Evolutionary conservation across 2,888 invertebrate species (phyloP), one percentile per base, ranked within the genome.

Genomic region (Argynnis bischoffii): DNA sequence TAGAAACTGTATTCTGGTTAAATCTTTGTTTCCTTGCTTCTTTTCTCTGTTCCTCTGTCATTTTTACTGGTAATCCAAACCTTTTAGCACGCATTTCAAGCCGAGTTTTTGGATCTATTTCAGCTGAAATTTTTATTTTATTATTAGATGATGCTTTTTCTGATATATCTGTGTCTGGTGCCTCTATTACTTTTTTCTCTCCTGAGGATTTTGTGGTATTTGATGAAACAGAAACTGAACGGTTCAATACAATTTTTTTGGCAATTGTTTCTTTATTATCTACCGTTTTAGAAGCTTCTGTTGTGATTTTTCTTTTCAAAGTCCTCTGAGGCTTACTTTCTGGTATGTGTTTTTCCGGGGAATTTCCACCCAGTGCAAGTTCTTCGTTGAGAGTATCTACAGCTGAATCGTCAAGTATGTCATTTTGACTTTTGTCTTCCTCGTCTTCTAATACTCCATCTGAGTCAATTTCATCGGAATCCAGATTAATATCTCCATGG

Each of bases 21-120:
- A 96, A 96, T 76, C 96, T 90, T 74, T 95, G 94, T 70, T 95
- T 95, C 73, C 96, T 92, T 0, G 94, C 96, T 80, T 94, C 93
- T 80, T 95, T 96, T 72, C 94, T 94, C 2, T 95, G 94, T 69
- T 93, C 90, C 59, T 93, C 94, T 63, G 94, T 89, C 70, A 94
- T 84, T 80, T 89, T 89, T 0, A 90, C 79, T 15, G 95, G 94
- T 47, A 95, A 88, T 5, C 97, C 97, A 90, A 97, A 97, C 78
- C 97, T 95, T 78, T 96, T 96, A 2, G 97, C 97, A 77, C 97
- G 94, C 94, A 96, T 92, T 83, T 96, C 96, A 67, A 97, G 81
- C 72, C 95, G 94, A 54, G 89, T 83, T 73, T 91, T 89, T n/a
- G 87, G 69, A 76, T 93, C 92, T 66, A 87, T 70, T 41, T 89